Percentiles rank a stretch among this genome's conserved stretches.
Evolutionary conservation across 2,113 vertebrate genomes (phyloP).

Genomic region (Galeopterus variegatus): DNA sequence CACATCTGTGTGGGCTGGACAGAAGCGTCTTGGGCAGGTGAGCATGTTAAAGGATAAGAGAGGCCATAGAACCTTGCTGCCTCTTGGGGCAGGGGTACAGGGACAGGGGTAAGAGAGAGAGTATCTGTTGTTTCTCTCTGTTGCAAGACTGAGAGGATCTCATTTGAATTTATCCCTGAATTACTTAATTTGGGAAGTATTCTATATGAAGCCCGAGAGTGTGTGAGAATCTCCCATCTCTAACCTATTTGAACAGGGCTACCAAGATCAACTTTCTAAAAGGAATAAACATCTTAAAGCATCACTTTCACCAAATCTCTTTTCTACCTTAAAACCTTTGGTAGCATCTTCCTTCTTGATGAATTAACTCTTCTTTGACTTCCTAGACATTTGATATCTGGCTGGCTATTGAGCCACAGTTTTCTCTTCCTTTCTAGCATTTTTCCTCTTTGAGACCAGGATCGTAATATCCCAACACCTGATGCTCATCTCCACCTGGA

Average conservation of each 20-base stretch:
- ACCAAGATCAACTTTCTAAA: not conserved
- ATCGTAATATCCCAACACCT: not conserved
- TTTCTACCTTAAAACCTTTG: not conserved
- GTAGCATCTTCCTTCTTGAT: not conserved
- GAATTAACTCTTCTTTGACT: not conserved
- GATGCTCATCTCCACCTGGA: not conserved
- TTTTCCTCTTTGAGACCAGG: not conserved
- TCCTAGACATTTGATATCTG: not conserved
- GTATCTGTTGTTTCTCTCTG: not conserved
- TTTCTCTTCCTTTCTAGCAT: not conserved
- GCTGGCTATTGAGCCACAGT: not conserved
- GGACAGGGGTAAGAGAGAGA: not conserved
- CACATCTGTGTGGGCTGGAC: slow-evolving; percentile 99
- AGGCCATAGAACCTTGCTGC: not conserved
- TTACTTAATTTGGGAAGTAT: not conserved
- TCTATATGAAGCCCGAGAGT: not conserved
- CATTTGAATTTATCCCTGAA: not conserved
- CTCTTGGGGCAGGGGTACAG: not conserved
- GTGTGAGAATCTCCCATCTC: not conserved
- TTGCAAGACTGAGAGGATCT: not conserved
- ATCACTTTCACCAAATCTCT: not conserved
- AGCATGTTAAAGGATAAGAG: not conserved
- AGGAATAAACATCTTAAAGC: not conserved
- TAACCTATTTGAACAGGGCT: not conserved
- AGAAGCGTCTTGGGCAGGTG: slow-evolving; percentile 99